These are phyloP conservation scores for Danio tinwini DNA, from an alignment of 2,797 vertebrate species.

Conservation along the genomic window DNA sequence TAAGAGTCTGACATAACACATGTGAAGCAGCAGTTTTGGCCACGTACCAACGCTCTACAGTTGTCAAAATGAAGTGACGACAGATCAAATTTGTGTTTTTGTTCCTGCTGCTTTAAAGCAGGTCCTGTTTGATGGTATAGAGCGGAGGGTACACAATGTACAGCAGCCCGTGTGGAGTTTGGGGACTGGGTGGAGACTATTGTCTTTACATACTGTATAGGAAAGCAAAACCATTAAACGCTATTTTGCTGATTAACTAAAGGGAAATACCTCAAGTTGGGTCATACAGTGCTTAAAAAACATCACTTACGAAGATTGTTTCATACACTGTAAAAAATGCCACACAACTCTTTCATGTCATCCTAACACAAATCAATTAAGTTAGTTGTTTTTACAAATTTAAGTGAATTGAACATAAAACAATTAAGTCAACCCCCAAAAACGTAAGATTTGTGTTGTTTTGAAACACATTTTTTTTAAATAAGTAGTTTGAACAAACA, in stretches of 20 bases:
- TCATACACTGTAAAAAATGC: too few relatives aligned
- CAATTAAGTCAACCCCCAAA: too few relatives aligned
- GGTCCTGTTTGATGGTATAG: not conserved
- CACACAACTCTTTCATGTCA: too few relatives aligned
- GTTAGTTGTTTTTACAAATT: too few relatives aligned
- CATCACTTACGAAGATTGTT: too few relatives aligned
- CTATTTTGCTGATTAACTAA: constrained; percentile 4
- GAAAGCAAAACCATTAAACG: constrained; percentile 14
- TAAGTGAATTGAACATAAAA: too few relatives aligned
- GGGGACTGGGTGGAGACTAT: constrained; percentile 11
- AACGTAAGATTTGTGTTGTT: too few relatives aligned
- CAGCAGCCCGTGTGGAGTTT: not conserved
- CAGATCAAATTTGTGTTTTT: constrained; percentile 25
- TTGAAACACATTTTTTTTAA: too few relatives aligned
- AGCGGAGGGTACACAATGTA: not conserved
- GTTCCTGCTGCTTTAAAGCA: not conserved
- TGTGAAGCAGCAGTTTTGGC: not conserved
- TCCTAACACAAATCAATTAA: too few relatives aligned
- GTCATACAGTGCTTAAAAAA: not conserved
- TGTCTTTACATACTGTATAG: not conserved
- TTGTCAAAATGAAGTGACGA: constrained; percentile 27
- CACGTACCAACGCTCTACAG: not conserved
- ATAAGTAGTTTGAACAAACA: too few relatives aligned
- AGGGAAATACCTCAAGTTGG: not conserved
- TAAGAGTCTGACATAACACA: not conserved